These are phyloP conservation scores for Drosophila parabipectinata DNA, from an alignment of 1,140 invertebrate species.

Conservation along the genomic window DNA sequence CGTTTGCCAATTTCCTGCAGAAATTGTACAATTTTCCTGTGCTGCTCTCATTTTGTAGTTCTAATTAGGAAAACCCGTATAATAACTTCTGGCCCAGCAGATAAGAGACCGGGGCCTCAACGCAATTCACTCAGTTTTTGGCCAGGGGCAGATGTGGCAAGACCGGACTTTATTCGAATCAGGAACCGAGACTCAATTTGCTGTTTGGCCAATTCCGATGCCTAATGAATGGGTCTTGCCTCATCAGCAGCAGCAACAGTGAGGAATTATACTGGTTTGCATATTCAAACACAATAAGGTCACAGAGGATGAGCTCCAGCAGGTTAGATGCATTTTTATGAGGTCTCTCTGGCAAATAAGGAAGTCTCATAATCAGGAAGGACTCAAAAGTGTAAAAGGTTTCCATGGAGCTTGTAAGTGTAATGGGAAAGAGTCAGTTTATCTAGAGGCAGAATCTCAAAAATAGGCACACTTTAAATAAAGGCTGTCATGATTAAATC, in stretches of 20 bases:
- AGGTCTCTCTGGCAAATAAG: constrained; percentile 28
- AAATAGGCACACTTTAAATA: too few species aligned
- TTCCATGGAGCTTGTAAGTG: too few species aligned
- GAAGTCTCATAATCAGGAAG: constrained; percentile 43
- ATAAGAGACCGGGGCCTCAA: constrained; percentile 17
- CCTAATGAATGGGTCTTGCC: constrained; percentile 40
- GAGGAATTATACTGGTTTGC: constrained; percentile 3
- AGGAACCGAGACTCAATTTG: constrained; percentile 42
- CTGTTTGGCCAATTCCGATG: constrained; percentile 50
- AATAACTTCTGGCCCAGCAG: constrained; percentile 53
- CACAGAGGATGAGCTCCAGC: neutral
- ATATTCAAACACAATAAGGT: constrained; percentile 17
- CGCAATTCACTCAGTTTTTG: constrained; percentile 31
- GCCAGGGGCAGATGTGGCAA: constrained; percentile 11
- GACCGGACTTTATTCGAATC: constrained; percentile 5
- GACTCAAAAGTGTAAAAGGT: constrained; percentile 5
- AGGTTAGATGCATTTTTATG: constrained; percentile 11
- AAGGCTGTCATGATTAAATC: too few species aligned
- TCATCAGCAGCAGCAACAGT: neutral
- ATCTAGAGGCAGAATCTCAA: too few species aligned
- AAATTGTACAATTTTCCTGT: constrained; percentile 45
- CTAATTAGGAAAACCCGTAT: constrained; percentile 73
- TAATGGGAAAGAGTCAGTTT: too few species aligned
- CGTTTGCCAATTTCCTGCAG: constrained; percentile 67
- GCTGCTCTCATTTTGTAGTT: constrained; percentile 33